Evolutionary conservation across 2,113 vertebrate genomes (phyloP).

Genomic region (Eupsittula cactorum): DNA sequence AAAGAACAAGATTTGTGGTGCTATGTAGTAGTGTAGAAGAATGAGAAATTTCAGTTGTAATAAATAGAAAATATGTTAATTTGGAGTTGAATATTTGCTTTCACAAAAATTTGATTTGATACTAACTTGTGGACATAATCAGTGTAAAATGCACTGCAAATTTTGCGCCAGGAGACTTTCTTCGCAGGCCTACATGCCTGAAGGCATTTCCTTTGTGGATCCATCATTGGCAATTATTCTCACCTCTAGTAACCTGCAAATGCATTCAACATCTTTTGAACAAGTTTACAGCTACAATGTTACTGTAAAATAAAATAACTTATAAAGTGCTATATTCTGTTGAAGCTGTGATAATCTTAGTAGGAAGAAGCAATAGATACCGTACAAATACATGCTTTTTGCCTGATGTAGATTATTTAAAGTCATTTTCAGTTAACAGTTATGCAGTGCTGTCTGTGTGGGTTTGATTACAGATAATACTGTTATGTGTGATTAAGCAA

Average conservation of each 20-base stretch:
- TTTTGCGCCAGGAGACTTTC: background rate
- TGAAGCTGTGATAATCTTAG: background rate
- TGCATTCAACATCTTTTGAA: background rate
- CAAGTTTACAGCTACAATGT: background rate
- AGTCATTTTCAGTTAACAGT: background rate
- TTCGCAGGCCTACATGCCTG: background rate
- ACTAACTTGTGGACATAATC: background rate
- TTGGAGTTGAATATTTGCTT: background rate
- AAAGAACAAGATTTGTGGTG: background rate
- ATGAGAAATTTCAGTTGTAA: background rate
- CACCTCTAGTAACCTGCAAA: background rate
- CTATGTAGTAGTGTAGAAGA: background rate
- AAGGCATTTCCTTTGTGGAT: background rate
- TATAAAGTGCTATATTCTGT: fast-evolving
- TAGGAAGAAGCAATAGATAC: background rate
- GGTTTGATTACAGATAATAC: background rate
- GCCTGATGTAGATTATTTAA: background rate
- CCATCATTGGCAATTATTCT: background rate
- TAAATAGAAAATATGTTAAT: background rate
- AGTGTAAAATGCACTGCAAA: background rate
- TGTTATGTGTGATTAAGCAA: background rate
- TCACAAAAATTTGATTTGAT: background rate
- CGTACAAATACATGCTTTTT: background rate
- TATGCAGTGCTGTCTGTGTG: background rate
- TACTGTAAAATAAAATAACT: background rate